Conservation (phyloP, 2,113 vertebrate genomes). For the Balaenoptera acutorostrata region DNA sequence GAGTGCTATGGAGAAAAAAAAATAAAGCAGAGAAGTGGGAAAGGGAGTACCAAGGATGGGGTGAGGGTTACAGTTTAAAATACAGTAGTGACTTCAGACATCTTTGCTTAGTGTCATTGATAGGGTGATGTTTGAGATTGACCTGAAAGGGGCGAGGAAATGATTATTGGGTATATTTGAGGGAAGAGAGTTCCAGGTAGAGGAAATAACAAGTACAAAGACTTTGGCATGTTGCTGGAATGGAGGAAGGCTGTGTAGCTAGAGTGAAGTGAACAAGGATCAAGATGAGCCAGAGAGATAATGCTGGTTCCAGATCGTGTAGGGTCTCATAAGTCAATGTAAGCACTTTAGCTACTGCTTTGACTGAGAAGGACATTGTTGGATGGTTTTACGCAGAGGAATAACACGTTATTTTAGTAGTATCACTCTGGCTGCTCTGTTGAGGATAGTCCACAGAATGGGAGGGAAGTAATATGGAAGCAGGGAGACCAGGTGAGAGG, state of each 20-base stretch:
- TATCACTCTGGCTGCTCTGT: not conserved
- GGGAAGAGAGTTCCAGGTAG: not conserved
- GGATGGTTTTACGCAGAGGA: not conserved
- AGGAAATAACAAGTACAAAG: not conserved
- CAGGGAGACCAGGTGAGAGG: not conserved
- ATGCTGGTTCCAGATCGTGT: not conserved
- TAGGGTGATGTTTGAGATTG: not conserved
- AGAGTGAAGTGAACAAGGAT: not conserved
- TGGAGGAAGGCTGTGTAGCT: not conserved
- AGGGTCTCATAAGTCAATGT: not conserved
- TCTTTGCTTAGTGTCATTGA: not conserved
- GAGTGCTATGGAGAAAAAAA: not conserved
- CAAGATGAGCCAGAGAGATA: not conserved
- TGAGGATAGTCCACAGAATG: not conserved
- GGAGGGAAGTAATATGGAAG: not conserved
- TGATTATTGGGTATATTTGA: not conserved
- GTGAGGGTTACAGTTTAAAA: not conserved
- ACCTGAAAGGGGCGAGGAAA: not conserved
- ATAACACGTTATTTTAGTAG: not conserved
- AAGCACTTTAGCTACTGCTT: not conserved
- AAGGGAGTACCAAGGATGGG: not conserved
- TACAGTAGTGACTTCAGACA: not conserved
- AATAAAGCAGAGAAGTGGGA: not conserved
- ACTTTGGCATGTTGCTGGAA: not conserved
- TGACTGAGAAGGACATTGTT: not conserved